Conservation (phyloP, 2,797 vertebrate genomes). For the Etheostoma perlongum region DNA sequence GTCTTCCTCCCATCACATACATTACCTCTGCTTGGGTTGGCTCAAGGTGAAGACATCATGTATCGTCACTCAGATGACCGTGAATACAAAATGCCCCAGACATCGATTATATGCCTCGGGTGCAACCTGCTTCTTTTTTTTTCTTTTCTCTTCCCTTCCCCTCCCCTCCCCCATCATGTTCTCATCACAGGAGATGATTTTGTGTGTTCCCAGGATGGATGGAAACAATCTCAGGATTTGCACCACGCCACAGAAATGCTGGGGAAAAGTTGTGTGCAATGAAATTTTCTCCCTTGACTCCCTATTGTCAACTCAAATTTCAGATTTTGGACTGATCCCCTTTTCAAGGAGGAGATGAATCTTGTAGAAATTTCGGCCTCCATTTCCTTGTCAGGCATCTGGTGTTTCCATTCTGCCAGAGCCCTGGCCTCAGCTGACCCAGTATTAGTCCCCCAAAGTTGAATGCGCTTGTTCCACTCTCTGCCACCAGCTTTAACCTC, state of each 20-base stretch:
- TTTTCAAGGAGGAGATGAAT: constrained; percentile 8
- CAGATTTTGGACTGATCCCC: constrained; percentile 10
- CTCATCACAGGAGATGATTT: constrained; percentile 27
- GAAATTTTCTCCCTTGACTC: constrained; percentile 13
- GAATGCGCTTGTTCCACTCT: constrained; percentile 18
- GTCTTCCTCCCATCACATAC: constrained; percentile 10
- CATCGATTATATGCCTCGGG: constrained; percentile 56
- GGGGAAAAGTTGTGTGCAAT: constrained; percentile 41
- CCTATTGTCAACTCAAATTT: constrained; percentile 17
- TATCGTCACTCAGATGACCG: constrained; percentile 26
- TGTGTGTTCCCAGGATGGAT: constrained; percentile 21
- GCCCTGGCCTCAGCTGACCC: constrained; percentile 5
- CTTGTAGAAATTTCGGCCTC: not conserved
- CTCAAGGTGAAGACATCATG: constrained; percentile 63
- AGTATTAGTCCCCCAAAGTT: constrained; percentile 23
- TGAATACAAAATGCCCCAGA: constrained; percentile 50
- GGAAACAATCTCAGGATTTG: constrained; percentile 33
- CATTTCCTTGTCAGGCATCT: constrained; percentile 12
- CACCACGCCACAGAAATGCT: constrained; percentile 43
- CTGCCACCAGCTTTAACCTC: constrained; percentile 24
- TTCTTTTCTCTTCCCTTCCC: not conserved
- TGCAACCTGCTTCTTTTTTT: constrained; percentile 29
- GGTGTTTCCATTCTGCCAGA: constrained; percentile 38
- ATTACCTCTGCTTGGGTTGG: constrained; percentile 36
- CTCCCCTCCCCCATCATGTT: constrained; percentile 14